Base-by-base conservation (phyloP, 2,113 vertebrate genomes). In the Riparia riparia region DNA sequence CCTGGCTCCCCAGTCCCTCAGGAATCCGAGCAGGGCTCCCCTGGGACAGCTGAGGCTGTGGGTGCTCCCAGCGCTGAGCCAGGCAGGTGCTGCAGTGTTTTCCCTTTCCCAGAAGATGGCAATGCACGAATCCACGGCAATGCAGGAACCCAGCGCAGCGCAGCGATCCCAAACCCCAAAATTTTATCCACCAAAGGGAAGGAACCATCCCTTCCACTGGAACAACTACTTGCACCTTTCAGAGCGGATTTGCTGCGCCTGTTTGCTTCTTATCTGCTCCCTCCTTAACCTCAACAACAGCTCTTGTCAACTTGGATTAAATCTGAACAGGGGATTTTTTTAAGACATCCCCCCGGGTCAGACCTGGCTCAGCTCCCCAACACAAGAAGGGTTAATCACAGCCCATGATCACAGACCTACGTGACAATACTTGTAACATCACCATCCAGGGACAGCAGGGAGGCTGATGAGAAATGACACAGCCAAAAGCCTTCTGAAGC, bases 241-340 rank as follows among this genome's bases (percentile, higher is more conserved):
- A 3, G 56, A 95, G 51, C 0, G 0, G 37, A 60, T 86, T 83
- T 89, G n/a, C n/a, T 50, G 22, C 10, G 51, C 39, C 77, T n/a
- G 22, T 76, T 69, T 83, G 84, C 66, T 76, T 80, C 82, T 82
- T 63, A 39, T 80, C 70, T 82, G 56, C 63, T 50, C 86, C 86
- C 77, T 82, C 93, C 80, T 63, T 42, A 45, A 73, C 71, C 89
- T 83, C 88, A 60, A 49, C 78, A 84, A 79, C 6, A 76, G 80
- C 73, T 91, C 92, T 56, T 95, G 96, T 96, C 96, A 95, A 7
- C 73, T 74, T 57, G 73, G 81, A 93, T 96, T 96, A 93, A 72
- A 95, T 77, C 70, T 32, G 26, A 97, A 4, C 50, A 24, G 0
- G 4, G 81, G 63, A 69, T 87, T 90, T 92, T 89, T 92, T 29